Conservation (phyloP, 2,113 vertebrate species). For the Vombatus ursinus region DNA sequence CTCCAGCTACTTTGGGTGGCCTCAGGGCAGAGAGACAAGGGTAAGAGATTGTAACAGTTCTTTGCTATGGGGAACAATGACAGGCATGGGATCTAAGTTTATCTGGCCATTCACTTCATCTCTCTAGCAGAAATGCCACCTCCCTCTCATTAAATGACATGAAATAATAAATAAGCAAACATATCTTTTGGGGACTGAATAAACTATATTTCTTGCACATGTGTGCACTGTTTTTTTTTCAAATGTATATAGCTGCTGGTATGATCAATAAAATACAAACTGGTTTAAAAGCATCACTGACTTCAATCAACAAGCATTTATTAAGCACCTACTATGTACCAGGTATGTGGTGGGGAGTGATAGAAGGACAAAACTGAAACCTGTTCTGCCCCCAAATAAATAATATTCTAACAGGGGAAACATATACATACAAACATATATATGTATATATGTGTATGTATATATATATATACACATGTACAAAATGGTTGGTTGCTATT, state of each 20-base stretch:
- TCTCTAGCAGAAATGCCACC: background rate
- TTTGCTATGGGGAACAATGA: background rate
- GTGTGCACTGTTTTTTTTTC: background rate
- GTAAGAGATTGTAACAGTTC: background rate
- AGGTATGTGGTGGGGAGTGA: background rate
- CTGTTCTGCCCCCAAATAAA: background rate
- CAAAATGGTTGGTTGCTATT: background rate
- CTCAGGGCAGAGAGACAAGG: background rate
- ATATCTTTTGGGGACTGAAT: background rate
- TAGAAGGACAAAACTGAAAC: background rate
- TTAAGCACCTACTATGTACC: background rate
- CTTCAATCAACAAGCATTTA: background rate
- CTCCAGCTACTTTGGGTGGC: background rate
- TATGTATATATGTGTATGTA: too few relatives aligned
- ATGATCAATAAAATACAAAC: background rate
- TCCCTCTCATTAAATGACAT: background rate
- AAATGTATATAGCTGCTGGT: background rate
- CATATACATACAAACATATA: background rate
- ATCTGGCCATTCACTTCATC: background rate
- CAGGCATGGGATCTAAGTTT: background rate
- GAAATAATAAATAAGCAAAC: background rate
- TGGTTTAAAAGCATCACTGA: background rate
- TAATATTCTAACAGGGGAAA: background rate
- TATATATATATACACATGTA: too few relatives aligned
- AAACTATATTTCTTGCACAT: background rate